phyloP scores from a whole-genome alignment of 2,797 vertebrate genomes.

The Mareca strepera region DNA sequence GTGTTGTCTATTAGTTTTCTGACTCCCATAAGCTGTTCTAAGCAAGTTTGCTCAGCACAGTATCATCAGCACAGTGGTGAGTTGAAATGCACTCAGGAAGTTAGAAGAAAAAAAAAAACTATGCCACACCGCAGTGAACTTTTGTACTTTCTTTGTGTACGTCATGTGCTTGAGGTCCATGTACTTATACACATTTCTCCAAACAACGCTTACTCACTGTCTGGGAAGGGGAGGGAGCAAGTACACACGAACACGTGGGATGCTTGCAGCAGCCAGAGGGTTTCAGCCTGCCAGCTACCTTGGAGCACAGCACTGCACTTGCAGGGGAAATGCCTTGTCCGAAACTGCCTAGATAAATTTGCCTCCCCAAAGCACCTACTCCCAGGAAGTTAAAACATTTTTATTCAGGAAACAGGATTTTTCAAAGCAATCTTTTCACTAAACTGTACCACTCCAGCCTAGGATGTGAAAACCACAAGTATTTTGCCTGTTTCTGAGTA shows the following conservation, averaged over 20 bases:
- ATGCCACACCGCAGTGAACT: neutral
- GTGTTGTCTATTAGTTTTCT: neutral
- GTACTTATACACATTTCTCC: neutral
- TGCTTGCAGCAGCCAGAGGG: neutral
- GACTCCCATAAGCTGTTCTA: neutral
- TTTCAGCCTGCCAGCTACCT: neutral
- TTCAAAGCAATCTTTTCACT: neutral
- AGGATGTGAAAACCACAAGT: neutral
- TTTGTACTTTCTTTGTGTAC: neutral
- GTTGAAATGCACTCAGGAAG: rapidly evolving
- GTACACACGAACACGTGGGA: rapidly evolving
- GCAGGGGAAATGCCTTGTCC: neutral
- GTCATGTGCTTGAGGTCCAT: neutral
- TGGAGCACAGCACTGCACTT: neutral
- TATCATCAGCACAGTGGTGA: neutral
- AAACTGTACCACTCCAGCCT: neutral
- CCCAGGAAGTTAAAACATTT: neutral
- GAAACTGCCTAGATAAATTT: neutral
- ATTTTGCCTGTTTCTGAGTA: neutral
- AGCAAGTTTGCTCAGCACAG: neutral
- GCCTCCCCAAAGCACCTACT: neutral
- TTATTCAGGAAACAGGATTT: neutral
- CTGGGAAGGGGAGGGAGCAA: neutral
- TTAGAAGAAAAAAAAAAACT: neutral
- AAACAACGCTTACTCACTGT: neutral